phyloP scores from a whole-genome alignment of 2,797 vertebrate species.

The Anolis apletophallus region DNA sequence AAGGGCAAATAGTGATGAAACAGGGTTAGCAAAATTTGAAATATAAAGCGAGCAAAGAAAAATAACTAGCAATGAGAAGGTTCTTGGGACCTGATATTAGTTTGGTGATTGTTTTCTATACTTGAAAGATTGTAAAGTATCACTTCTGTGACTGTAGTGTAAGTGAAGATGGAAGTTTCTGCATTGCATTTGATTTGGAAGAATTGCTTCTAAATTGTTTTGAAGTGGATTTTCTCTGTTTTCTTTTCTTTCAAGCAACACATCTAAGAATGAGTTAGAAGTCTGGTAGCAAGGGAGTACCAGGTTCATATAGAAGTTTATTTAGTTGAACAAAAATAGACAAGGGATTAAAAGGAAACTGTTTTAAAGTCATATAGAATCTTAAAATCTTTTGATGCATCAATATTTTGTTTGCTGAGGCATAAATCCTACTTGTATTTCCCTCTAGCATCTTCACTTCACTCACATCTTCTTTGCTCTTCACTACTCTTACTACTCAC shows the following conservation, averaged over 20 bases:
- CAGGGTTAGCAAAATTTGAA: neutral
- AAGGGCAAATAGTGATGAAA: too few species aligned
- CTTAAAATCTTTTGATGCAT: conserved; percentile 7
- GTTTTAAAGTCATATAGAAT: neutral
- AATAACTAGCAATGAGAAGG: neutral
- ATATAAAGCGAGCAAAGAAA: neutral
- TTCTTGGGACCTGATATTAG: neutral
- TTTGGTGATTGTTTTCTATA: neutral
- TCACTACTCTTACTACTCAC: too few species aligned
- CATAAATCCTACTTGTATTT: neutral
- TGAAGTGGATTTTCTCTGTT: neutral
- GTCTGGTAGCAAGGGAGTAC: neutral
- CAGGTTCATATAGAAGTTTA: conserved; percentile 1
- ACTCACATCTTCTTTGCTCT: neutral
- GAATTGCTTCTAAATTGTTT: neutral
- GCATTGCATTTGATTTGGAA: neutral
- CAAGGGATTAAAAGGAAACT: neutral
- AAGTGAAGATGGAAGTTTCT: neutral
- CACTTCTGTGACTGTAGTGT: neutral
- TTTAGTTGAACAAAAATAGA: conserved; percentile 11
- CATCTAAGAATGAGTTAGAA: neutral
- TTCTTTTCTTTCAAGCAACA: neutral
- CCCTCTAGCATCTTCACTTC: neutral
- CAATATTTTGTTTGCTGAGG: neutral
- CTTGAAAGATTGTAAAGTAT: neutral